Evolutionary conservation across 2,113 vertebrate species (phyloP).

Genomic region (Melierax canorus): DNA sequence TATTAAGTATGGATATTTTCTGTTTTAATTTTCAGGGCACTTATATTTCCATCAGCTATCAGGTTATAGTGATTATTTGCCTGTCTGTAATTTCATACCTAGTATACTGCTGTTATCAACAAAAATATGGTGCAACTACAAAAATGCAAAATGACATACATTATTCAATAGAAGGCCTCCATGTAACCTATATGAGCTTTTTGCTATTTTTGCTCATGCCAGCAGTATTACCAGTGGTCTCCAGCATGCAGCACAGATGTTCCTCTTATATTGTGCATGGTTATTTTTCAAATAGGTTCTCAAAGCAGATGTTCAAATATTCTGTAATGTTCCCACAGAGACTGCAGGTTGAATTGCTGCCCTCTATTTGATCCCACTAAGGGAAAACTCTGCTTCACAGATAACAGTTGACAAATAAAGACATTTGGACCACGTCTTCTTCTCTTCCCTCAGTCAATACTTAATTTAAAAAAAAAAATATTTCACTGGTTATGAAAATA

Average conservation of each 20-base stretch:
- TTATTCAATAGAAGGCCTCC: not conserved
- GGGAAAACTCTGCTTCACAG: not conserved
- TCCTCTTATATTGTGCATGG: not conserved
- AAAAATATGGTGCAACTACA: not conserved
- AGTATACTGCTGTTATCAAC: not conserved
- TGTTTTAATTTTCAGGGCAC: not conserved
- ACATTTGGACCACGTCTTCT: not conserved
- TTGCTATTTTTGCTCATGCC: not conserved
- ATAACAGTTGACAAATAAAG: not conserved
- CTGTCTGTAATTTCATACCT: not conserved
- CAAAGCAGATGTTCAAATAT: slow-evolving; percentile 21
- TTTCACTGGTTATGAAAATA: not conserved
- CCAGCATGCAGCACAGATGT: not conserved
- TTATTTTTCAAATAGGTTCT: slow-evolving; percentile 21
- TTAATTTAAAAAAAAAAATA: not conserved
- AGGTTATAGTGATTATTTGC: not conserved
- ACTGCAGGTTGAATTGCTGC: not conserved
- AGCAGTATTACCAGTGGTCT: not conserved
- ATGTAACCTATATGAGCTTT: not conserved
- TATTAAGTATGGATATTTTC: not conserved
- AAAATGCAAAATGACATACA: not conserved
- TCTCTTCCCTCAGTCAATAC: not conserved
- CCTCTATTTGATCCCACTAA: not conserved
- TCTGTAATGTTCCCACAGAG: not conserved
- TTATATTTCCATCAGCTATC: not conserved